phyloP scores from a whole-genome alignment of 2,113 vertebrate genomes.

The Rattus rattus region DNA sequence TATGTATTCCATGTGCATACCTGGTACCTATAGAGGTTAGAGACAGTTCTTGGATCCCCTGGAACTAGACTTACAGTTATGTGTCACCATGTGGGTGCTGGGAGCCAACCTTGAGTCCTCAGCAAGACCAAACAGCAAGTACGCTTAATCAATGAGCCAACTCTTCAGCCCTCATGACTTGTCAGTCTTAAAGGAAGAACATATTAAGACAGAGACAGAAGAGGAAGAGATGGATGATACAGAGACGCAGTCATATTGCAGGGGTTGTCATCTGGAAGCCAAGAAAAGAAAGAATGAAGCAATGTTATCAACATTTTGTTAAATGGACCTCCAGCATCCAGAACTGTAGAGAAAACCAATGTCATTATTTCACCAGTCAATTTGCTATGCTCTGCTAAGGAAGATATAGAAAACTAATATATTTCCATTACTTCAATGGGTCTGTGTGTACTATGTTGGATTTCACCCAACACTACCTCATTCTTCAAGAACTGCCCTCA shows the following conservation, averaged over 20 bases:
- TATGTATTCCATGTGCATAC: neutral
- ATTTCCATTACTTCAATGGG: slow-evolving; percentile 54
- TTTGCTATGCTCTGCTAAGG: neutral
- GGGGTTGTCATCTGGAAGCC: neutral
- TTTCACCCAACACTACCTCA: slow-evolving; percentile 27
- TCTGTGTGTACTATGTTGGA: slow-evolving; percentile 3
- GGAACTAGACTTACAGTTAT: neutral
- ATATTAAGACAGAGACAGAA: neutral
- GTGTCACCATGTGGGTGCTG: neutral
- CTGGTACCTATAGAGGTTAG: neutral
- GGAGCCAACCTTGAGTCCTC: neutral
- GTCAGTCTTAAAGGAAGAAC: neutral
- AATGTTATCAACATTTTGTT: neutral
- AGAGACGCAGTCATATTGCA: neutral
- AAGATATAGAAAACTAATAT: neutral
- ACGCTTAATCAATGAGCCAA: neutral
- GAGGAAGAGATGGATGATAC: neutral
- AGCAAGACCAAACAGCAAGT: neutral
- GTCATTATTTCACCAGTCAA: slow-evolving; percentile 15
- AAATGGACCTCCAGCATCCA: slow-evolving; percentile 31
- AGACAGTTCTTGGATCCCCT: neutral
- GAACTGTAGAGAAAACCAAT: slow-evolving; percentile 15
- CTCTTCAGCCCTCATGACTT: neutral
- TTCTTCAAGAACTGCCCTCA: slow-evolving; percentile 65
- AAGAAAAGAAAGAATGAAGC: neutral